Evolutionary conservation across 2,113 vertebrate genomes (phyloP), one percentile per base, ranked within the genome.

Genomic region (Dolichotis patagonum): DNA sequence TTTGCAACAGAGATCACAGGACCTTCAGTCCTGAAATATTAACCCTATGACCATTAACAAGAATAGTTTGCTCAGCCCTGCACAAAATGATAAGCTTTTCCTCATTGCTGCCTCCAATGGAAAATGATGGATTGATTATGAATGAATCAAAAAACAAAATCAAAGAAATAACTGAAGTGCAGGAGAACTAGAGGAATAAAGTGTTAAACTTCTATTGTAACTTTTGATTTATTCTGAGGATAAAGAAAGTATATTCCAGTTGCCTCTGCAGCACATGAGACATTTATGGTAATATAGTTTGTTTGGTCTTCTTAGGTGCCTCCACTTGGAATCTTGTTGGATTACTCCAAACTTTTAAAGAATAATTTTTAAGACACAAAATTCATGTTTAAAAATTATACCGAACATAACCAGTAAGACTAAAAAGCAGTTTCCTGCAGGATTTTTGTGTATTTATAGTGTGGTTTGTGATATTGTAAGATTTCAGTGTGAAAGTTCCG

Each of bases 1-100:
- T 26, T 38, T 56, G 46, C 56, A 73, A 9, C 35, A 35, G 35
- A 95, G 38, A 81, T 65, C 67, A 54, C 63, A 52, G 67, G 56
- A 54, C 22, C 24, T 95, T 63, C 58, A 71, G 80, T 62, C 43
- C n/a, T 77, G 90, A 90, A 78, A 46, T 96, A 84, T 88, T 88
- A 85, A 56, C 28, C 30, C 58, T 83, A 67, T 56, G 54, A 22
- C 32, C 24, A 71, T 91, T 71, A 54, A 87, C 13, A 90, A 60
- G 81, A 81, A 8, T 43, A 54, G 28, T 62, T 90, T 92, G 11
- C 16, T 3, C 9, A 85, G 24, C 17, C 24, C 35, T 62, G 13
- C 20, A 22, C 35, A 63, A 38, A 32, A 54, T 32, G 10, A 28
- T 60, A 28, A 38, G 78, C 63, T 58, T 87, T 17, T 28, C 30